A percentile compares a stretch with the other conserved stretches of the same genome.
phyloP scores from a whole-genome alignment of 2,797 vertebrate genomes.

The Cygnus olor region DNA sequence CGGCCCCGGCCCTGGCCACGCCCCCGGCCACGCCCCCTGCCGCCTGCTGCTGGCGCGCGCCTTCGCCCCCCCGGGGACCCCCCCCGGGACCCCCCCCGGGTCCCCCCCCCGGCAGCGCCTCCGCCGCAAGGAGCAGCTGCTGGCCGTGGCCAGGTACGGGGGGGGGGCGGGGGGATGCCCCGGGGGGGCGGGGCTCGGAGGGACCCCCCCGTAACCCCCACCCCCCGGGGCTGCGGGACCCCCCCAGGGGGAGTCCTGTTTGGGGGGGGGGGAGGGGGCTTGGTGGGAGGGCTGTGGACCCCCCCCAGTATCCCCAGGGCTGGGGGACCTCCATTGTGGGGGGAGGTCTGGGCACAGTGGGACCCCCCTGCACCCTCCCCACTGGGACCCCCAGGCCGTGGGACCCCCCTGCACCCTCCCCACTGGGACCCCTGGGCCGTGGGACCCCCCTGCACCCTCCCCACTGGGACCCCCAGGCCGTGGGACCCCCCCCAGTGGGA shows the following conservation, averaged over 20 bases:
- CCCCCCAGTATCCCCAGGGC: too few relatives aligned
- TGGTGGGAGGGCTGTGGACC: background rate
- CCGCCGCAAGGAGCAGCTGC: constrained; percentile 80
- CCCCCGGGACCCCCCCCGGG: constrained; percentile 65
- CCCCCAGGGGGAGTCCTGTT: too few relatives aligned
- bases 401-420: too few relatives aligned
- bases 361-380: too few relatives aligned
- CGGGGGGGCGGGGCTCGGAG: background rate
- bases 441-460: too few relatives aligned
- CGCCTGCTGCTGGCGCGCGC: constrained; percentile 84
- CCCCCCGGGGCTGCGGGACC: too few relatives aligned
- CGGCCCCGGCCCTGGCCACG: constrained; percentile 10
- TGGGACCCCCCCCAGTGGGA: too few relatives aligned
- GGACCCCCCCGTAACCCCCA: background rate
- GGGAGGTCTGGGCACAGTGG: too few relatives aligned
- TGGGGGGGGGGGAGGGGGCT: background rate
- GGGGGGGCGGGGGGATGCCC: background rate
- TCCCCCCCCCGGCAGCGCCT: constrained; percentile 79
- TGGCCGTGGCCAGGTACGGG: constrained; percentile 82
- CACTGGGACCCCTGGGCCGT: too few relatives aligned
- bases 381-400: too few relatives aligned
- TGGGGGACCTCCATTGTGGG: too few relatives aligned
- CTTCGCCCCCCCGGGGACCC: constrained; percentile 72
- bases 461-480: too few relatives aligned
- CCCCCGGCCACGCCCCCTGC: constrained; percentile 66